These are phyloP conservation scores for Laspeyria flexula DNA, from an alignment of 2,888 invertebrate genomes.

Conservation along the genomic window DNA sequence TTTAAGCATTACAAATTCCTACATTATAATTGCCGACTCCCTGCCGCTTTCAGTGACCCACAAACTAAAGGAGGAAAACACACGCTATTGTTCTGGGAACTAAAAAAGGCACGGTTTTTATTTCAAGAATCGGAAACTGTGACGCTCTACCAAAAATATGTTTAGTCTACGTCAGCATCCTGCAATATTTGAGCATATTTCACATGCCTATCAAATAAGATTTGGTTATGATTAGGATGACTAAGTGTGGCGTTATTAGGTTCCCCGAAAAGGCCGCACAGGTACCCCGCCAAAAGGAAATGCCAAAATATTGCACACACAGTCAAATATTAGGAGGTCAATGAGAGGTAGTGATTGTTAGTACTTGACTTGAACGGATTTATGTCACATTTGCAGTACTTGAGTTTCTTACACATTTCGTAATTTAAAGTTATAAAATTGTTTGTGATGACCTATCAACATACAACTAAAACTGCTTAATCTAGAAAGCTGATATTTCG, in stretches of 20 bases:
- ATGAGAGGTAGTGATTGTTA: slow-evolving; percentile 22
- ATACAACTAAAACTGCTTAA: too few species aligned
- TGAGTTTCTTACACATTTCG: not conserved
- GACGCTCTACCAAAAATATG: slow-evolving; percentile 11
- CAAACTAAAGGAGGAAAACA: slow-evolving; percentile 32
- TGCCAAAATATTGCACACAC: slow-evolving; percentile 50
- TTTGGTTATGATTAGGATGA: slow-evolving; percentile 65
- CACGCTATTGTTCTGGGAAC: slow-evolving; percentile 33
- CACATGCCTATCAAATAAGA: slow-evolving; percentile 46
- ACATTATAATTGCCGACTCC: not conserved
- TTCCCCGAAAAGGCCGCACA: slow-evolving; percentile 65
- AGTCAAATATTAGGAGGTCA: slow-evolving; percentile 32
- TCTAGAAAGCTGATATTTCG: too few species aligned
- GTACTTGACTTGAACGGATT: slow-evolving; percentile 22
- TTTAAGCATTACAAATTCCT: too few species aligned
- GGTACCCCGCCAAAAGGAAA: slow-evolving; percentile 63
- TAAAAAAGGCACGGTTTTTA: slow-evolving; percentile 1
- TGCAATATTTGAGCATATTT: slow-evolving; percentile 30
- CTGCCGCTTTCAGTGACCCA: slow-evolving; percentile 6
- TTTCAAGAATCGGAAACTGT: slow-evolving; percentile 4
- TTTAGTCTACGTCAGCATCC: slow-evolving; percentile 15
- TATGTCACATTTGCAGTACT: not conserved
- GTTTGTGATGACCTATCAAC: too few species aligned
- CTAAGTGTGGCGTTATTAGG: slow-evolving; percentile 61
- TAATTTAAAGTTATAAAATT: not conserved